These are phyloP conservation scores for Argyra leucocephala DNA, from an alignment of 2,888 invertebrate species.

Conservation along the genomic window DNA sequence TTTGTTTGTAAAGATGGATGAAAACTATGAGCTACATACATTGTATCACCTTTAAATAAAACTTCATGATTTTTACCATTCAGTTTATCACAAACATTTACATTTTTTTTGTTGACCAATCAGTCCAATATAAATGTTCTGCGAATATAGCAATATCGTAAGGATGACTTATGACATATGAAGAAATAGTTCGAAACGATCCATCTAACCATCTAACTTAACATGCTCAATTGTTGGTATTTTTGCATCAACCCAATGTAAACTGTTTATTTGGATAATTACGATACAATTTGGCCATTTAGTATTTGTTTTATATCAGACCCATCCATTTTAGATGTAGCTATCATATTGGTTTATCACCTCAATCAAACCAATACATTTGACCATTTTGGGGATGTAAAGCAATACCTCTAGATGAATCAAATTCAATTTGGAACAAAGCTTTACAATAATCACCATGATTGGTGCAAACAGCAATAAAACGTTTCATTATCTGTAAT, in stretches of 20 bases:
- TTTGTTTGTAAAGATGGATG: slow-evolving; percentile 56
- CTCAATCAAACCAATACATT: slow-evolving; percentile 93
- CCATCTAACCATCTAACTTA: slow-evolving; percentile 54
- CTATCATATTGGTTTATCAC: slow-evolving; percentile 61
- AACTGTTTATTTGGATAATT: slow-evolving; percentile 56
- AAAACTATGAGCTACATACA: slow-evolving; percentile 58
- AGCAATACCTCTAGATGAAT: slow-evolving; percentile 60
- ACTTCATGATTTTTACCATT: slow-evolving; percentile 55
- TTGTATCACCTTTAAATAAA: slow-evolving; percentile 46
- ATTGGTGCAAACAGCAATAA: slow-evolving; percentile 64
- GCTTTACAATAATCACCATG: slow-evolving; percentile 58
- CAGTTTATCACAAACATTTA: slow-evolving; percentile 70
- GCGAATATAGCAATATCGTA: slow-evolving; percentile 80
- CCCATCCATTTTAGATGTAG: slow-evolving; percentile 79
- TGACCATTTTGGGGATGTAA: slow-evolving; percentile 60
- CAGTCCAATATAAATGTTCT: slow-evolving; percentile 81
- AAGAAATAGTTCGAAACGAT: slow-evolving; percentile 51
- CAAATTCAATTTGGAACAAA: slow-evolving; percentile 51
- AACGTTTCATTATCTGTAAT: slow-evolving; percentile 63
- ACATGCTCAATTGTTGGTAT: slow-evolving; percentile 56
- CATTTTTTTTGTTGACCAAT: slow-evolving; percentile 67
- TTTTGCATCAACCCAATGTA: slow-evolving; percentile 85
- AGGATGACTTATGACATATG: slow-evolving; percentile 65
- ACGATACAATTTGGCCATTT: slow-evolving; percentile 79
- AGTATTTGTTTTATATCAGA: slow-evolving; percentile 48